These are phyloP conservation scores for Pristionchus exspectatus DNA, from an alignment of 2,888 invertebrate genomes.

Conservation along the genomic window DNA sequence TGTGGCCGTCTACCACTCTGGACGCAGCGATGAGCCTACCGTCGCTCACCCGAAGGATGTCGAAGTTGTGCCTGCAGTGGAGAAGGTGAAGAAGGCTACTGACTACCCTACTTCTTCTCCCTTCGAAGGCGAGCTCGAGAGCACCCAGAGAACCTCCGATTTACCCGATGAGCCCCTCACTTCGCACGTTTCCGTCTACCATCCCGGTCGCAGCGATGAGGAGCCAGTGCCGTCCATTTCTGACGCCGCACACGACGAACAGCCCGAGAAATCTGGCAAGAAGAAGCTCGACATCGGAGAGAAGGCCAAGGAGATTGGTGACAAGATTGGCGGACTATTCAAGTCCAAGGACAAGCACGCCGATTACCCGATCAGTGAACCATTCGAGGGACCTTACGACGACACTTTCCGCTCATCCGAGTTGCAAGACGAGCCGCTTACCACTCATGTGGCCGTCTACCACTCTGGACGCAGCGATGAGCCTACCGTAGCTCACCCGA, in stretches of 20 bases:
- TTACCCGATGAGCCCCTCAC: not conserved
- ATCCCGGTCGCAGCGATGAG: slow-evolving; percentile 30
- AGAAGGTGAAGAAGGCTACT: not conserved
- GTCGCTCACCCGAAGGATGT: not conserved
- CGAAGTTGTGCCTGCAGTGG: not conserved
- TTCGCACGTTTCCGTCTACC: slow-evolving; percentile 31
- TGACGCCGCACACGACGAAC: not conserved
- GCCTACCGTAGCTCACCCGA: not conserved
- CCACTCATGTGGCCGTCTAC: not conserved
- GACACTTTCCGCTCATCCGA: not conserved
- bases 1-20: slow-evolving; percentile 29
- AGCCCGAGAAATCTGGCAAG: slow-evolving; percentile 29
- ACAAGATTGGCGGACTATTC: slow-evolving; percentile 26
- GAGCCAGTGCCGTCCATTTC: not conserved
- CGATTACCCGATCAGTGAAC: not conserved
- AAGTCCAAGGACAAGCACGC: not conserved
- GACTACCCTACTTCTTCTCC: not conserved
- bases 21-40: not conserved
- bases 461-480: not conserved
- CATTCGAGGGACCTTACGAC: not conserved
- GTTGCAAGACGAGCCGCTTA: slow-evolving; percentile 8
- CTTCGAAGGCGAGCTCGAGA: slow-evolving; percentile 40
- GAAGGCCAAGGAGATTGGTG: not conserved
- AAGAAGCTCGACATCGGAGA: slow-evolving; percentile 12
- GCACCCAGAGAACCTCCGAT: not conserved